Base-by-base conservation (phyloP, 53 echinoderm and acorn worm genomes). In the Hippasteria phrygiana region DNA sequence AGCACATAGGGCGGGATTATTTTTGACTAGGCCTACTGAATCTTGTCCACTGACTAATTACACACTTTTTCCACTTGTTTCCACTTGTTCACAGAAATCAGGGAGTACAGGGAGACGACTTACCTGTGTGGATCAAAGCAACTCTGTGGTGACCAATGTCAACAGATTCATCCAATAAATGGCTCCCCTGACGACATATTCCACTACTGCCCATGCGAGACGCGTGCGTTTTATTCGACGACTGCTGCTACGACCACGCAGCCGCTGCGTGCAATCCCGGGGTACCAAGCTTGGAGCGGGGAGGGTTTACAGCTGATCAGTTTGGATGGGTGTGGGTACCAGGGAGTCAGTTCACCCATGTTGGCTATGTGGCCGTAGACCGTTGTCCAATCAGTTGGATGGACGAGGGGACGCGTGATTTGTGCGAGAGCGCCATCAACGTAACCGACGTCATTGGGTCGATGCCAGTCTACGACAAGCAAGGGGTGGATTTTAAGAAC, bases 401-500 rank as follows among this genome's bases (percentile, higher is more conserved):
- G 20, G 70, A 89, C 55, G 17, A 11, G 0, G 54, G 70, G 3
- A 78, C 78, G 8, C 66, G 79, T 36, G 14, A 48, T 1, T 33
- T 78, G 28, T 89, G 89, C 39, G 89, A 78, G 40, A 62, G 5
- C 34, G 51, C 47, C 12, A 36, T 51, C 0, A 24, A 89, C 42
- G 24, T 24, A 9, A 43, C 24, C 0, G 90, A 90, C 62, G 43
- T 90, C 24, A 59, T 90, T 27, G 90, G 80, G 4, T 75, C 72
- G 22, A 34, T 90, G 2, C 90, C 73, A 7, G 80, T 81, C 26
- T 42, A 24, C 69, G 90, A 90, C 28, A 48, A 51, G 0, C 26
- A 69, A 18, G 87, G 87, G 7, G 87, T 67, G 2, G 66, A 51
- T 46, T 91, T 77, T 67, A 91, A 91, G 78, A 91, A 91, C 47